A percentile compares a stretch with the other conserved stretches of the same genome.
phyloP scores from a whole-genome alignment of 2,113 vertebrate species.

The Aphelocoma coerulescens region DNA sequence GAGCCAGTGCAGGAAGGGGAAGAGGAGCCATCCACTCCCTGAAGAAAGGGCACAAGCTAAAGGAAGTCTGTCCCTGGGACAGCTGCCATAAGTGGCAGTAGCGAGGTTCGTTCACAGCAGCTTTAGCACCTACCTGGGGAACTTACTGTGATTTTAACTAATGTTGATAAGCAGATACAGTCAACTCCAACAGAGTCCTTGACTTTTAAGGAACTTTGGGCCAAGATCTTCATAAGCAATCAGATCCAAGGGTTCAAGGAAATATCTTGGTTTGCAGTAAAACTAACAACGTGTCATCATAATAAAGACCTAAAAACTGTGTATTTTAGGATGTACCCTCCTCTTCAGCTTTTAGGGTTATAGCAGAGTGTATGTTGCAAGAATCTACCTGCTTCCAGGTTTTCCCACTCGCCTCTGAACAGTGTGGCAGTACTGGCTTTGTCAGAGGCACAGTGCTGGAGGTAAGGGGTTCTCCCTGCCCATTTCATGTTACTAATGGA shows the following conservation, averaged over 20 bases:
- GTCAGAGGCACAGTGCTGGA: background rate
- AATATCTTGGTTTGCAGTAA: background rate
- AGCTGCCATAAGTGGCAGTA: background rate
- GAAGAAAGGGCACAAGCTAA: background rate
- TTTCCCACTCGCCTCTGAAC: background rate
- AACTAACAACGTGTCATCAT: background rate
- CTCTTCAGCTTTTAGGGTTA: background rate
- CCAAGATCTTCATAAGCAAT: background rate
- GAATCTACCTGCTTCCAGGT: background rate
- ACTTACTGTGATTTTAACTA: background rate
- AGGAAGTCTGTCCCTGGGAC: background rate
- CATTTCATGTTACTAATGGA: slow-evolving; percentile 10
- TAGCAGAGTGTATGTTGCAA: background rate
- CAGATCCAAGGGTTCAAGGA: background rate
- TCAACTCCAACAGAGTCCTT: background rate
- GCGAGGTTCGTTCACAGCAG: background rate
- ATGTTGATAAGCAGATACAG: background rate
- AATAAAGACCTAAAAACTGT: background rate
- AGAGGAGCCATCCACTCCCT: background rate
- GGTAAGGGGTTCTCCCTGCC: background rate
- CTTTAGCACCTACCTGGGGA: background rate
- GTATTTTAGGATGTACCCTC: background rate
- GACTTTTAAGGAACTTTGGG: background rate
- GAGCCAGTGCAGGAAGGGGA: background rate
- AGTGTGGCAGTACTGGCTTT: background rate